Evolutionary conservation across 2,797 vertebrate genomes (phyloP).

Genomic region (Sphenopsis melanotis): DNA sequence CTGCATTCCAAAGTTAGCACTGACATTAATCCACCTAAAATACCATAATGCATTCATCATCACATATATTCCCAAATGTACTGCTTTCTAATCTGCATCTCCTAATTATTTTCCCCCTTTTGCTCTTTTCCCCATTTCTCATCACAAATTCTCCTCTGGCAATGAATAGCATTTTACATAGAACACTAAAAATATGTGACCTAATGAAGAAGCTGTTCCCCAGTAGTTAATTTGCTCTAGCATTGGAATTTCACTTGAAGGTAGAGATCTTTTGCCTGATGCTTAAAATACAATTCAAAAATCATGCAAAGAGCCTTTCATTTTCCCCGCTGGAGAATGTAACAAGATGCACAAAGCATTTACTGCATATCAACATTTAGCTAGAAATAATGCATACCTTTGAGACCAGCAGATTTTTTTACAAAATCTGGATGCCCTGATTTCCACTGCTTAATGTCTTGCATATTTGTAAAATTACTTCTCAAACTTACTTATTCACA

Average conservation of each 20-base stretch:
- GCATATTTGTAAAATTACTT: background rate
- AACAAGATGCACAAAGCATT: background rate
- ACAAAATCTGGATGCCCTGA: background rate
- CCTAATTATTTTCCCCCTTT: background rate
- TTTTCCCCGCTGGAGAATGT: background rate
- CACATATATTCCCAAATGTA: background rate
- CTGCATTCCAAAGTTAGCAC: background rate
- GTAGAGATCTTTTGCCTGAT: background rate
- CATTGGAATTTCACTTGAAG: background rate
- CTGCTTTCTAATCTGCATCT: background rate
- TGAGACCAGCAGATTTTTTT: background rate
- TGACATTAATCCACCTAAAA: background rate
- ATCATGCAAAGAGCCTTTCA: background rate
- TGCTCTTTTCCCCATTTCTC: background rate
- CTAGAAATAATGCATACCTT: background rate
- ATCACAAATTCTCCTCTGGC: background rate
- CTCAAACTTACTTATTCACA: background rate
- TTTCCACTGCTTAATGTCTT: background rate
- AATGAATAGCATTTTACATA: background rate
- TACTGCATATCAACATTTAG: background rate
- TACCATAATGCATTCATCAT: background rate
- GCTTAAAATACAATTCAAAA: background rate
- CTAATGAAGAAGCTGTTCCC: background rate
- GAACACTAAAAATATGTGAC: background rate
- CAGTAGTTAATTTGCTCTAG: background rate